A percentile compares a stretch with the other conserved stretches of the same genome.
Evolutionary conservation across 1,140 invertebrate species (phyloP).

Genomic region (Meteorus sp.): DNA sequence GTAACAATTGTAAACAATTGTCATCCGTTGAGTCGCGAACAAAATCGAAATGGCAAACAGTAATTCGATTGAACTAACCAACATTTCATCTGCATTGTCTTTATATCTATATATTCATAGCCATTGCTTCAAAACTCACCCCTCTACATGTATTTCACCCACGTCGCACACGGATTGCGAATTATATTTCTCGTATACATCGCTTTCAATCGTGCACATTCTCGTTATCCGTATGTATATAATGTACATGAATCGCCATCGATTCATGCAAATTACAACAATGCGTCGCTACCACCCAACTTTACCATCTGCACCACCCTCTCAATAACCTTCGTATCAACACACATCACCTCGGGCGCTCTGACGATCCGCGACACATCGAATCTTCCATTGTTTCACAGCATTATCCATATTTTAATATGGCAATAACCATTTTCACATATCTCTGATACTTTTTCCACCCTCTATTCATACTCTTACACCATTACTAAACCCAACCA

Average conservation of each 20-base stretch:
- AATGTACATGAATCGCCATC: slow-evolving; percentile 45
- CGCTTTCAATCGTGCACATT: slow-evolving; percentile 46
- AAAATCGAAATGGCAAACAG: slow-evolving; percentile 57
- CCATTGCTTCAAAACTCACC: too few relatives aligned
- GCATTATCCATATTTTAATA: slow-evolving; percentile 43
- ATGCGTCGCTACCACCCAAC: slow-evolving; percentile 41
- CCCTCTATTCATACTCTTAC: too few relatives aligned
- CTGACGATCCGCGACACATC: slow-evolving; percentile 43
- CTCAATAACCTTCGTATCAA: slow-evolving; percentile 22
- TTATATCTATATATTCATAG: too few relatives aligned
- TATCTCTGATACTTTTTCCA: slow-evolving; percentile 26
- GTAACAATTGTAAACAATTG: slow-evolving; percentile 42
- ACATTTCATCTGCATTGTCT: too few relatives aligned
- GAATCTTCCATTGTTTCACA: slow-evolving; percentile 46
- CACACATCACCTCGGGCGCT: slow-evolving; percentile 30
- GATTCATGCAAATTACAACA: slow-evolving; percentile 57
- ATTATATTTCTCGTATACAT: slow-evolving; percentile 30
- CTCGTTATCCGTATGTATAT: too few relatives aligned
- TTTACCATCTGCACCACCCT: slow-evolving; percentile 19
- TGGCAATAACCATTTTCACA: too few relatives aligned
- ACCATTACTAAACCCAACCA: not conserved
- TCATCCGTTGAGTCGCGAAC: slow-evolving; percentile 49
- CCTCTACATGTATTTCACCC: too few relatives aligned
- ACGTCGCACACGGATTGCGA: slow-evolving; percentile 48
- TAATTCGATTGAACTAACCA: slow-evolving; percentile 57